These are phyloP conservation scores for Lepilemur septentrionalis DNA, from an alignment of 2,797 vertebrate genomes.

Conservation along the genomic window DNA sequence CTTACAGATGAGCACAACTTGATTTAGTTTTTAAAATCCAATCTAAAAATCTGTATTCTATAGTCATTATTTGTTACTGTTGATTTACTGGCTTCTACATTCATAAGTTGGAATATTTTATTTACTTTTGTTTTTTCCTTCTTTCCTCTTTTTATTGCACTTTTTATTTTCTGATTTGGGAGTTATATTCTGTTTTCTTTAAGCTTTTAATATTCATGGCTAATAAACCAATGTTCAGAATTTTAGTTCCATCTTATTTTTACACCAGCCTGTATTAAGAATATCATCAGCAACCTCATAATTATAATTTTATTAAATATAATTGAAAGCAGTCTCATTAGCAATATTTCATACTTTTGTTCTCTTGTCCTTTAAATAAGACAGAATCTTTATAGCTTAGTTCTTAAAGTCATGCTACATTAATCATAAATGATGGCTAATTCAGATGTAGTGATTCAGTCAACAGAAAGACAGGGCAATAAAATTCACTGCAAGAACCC, in stretches of 20 bases:
- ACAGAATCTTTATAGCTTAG: neutral
- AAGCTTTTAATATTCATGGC: neutral
- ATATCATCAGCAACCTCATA: neutral
- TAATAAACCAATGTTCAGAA: neutral
- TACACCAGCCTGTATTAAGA: neutral
- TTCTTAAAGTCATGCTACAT: neutral
- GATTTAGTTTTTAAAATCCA: slow-evolving; percentile 2
- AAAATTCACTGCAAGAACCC: neutral
- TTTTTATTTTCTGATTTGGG: neutral
- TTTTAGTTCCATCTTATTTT: slow-evolving; percentile 3
- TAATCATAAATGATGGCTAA: neutral
- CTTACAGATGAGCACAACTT: neutral
- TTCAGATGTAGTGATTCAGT: neutral
- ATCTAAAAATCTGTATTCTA: neutral
- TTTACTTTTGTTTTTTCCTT: neutral
- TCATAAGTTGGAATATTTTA: neutral
- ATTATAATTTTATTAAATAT: neutral
- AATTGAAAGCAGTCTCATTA: slow-evolving; percentile 33
- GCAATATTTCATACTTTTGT: slow-evolving; percentile 26
- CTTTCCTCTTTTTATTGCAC: neutral
- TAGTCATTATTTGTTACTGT: neutral
- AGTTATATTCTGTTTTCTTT: neutral
- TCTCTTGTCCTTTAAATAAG: slow-evolving; percentile 25
- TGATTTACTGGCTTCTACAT: neutral
- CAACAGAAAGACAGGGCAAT: neutral